Percentiles rank a stretch among this genome's conserved stretches.
phyloP scores from a whole-genome alignment of 2,888 invertebrate species.

The Meganola albula region DNA sequence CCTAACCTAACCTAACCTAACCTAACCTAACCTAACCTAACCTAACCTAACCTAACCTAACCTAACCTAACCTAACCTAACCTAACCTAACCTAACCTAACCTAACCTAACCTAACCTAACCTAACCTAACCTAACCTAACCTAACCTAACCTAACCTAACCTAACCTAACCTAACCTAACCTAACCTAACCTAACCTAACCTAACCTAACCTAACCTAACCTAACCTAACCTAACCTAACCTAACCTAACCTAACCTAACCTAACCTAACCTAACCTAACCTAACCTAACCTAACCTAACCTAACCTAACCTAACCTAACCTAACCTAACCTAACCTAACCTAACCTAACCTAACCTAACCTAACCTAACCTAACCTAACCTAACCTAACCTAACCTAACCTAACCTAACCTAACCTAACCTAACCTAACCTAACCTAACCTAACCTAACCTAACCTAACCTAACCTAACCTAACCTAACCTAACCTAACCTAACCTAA shows the following conservation, averaged over 20 bases:
- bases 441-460: neutral
- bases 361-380: slow-evolving; percentile 4
- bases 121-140: slow-evolving; percentile 1
- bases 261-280: slow-evolving; percentile 1
- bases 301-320: slow-evolving; percentile 1
- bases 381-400: slow-evolving; percentile 4
- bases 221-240: slow-evolving; percentile 1
- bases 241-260: slow-evolving; percentile 1
- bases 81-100: slow-evolving; percentile 1
- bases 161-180: slow-evolving; percentile 1
- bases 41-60: slow-evolving; percentile 1
- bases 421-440: slow-evolving; percentile 4
- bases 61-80: slow-evolving; percentile 1
- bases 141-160: slow-evolving; percentile 1
- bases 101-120: slow-evolving; percentile 1
- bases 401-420: slow-evolving; percentile 4
- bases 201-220: slow-evolving; percentile 1
- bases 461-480: neutral
- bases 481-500: too few relatives aligned
- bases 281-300: slow-evolving; percentile 1
- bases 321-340: slow-evolving; percentile 1
- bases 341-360: slow-evolving; percentile 1
- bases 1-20: slow-evolving; percentile 1
- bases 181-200: slow-evolving; percentile 1
- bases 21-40: slow-evolving; percentile 1